These are phyloP conservation scores for Drosophila hamatofila DNA, from an alignment of 2,888 invertebrate genomes.

Conservation along the genomic window DNA sequence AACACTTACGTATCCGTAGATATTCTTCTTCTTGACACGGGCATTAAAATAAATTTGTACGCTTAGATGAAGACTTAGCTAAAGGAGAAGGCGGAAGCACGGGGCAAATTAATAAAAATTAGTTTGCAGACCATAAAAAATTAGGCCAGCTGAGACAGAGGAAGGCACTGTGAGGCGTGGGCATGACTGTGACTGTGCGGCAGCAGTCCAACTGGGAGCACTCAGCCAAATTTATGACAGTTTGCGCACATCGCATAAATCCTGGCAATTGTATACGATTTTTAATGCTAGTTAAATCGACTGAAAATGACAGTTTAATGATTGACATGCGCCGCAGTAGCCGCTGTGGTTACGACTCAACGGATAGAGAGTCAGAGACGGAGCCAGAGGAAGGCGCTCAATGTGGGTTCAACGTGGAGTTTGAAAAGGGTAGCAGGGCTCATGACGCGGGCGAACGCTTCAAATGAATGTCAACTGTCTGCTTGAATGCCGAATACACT, in stretches of 20 bases:
- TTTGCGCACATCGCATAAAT: slow-evolving; percentile 76
- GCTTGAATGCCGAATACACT: slow-evolving; percentile 78
- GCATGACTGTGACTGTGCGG: not conserved
- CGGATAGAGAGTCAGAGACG: slow-evolving; percentile 26
- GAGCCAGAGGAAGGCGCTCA: slow-evolving; percentile 5
- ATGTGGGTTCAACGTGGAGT: slow-evolving; percentile 17
- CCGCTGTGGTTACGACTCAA: slow-evolving; percentile 56
- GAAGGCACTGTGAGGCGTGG: not conserved
- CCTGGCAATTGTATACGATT: slow-evolving; percentile 80
- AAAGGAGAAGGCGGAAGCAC: slow-evolving; percentile 12
- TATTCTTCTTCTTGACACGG: not conserved
- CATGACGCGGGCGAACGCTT: slow-evolving; percentile 67
- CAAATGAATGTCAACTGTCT: slow-evolving; percentile 80
- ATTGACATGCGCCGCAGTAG: slow-evolving; percentile 77
- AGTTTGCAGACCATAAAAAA: slow-evolving; percentile 79
- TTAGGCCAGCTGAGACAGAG: slow-evolving; percentile 68
- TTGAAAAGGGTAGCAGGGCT: slow-evolving; percentile 39
- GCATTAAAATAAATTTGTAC: slow-evolving; percentile 69
- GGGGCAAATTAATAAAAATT: slow-evolving; percentile 76
- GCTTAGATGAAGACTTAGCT: slow-evolving; percentile 54
- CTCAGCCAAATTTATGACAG: slow-evolving; percentile 76
- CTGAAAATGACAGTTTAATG: slow-evolving; percentile 83
- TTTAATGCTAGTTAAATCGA: slow-evolving; percentile 83
- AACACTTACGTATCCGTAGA: too few species aligned
- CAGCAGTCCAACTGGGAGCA: slow-evolving; percentile 38